Base-by-base conservation (phyloP, 2,888 invertebrate species). In the Drosophila mimetica region DNA sequence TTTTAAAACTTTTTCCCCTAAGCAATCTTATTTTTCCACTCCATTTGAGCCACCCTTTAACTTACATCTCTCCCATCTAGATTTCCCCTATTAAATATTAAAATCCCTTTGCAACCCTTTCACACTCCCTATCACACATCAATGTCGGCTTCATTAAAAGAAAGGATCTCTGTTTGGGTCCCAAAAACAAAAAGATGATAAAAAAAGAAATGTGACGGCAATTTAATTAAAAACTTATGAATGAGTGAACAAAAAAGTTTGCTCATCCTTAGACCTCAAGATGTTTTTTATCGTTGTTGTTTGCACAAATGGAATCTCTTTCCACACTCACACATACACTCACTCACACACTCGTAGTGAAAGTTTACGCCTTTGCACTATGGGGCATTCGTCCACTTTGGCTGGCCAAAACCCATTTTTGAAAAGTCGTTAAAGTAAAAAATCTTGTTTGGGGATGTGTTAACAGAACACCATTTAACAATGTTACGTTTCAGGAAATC, bases 161-260 rank as follows among this genome's bases (percentile, higher is more conserved):
- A 34, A 46, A 67, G 54, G 41, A 39, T 72, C 36, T 55, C 53
- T 32, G 39, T 72, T 47, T 55, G 50, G 25, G 50, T 34, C 30
- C n/a, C n/a, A n/a, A n/a, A 11, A 53, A 46, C 7, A 48, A 41
- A 34, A 46, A 51, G 13, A 14, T 39, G 14, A 30, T 20, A 55
- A 41, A 61, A 37, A 28, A 74, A 74, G 86, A 85, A 86, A 79
- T 86, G 83, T 84, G 86, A 88, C 88, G 84, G 75, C 83, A 84
- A 88, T 84, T 84, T 84, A 84, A 84, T 84, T 84, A 84, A 84
- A 84, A 84, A 86, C 83, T 84, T 84, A 84, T 88, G 83, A 88
- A 86, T 88, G 83, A 88, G 76, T 84, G 88, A 86, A 83, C 88
- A 88, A 83, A 74, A 78, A 86, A 88, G 74, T 84, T 88, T 75